Conservation (phyloP, 2,888 invertebrate genomes). For the Herminia tarsipennalis region DNA sequence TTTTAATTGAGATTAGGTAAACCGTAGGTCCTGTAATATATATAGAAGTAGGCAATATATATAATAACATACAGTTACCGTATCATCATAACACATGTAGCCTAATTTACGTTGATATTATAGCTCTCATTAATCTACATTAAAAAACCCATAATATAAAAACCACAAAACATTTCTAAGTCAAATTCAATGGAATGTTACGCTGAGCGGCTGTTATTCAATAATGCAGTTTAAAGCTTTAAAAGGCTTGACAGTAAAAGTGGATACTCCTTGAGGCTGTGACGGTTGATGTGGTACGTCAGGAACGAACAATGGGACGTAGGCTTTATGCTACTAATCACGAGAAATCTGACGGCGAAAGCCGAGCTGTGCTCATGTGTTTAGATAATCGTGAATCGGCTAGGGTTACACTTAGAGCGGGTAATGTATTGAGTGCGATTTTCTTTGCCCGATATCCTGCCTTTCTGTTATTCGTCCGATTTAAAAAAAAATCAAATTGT, state of each 20-base stretch:
- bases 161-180: neutral
- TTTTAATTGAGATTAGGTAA: too few relatives aligned
- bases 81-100: too few relatives aligned
- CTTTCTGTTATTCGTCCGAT: too few relatives aligned
- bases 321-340: constrained; percentile 27
- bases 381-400: neutral
- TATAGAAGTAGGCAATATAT: too few relatives aligned
- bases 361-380: constrained; percentile 29
- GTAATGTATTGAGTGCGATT: neutral
- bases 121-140: too few relatives aligned
- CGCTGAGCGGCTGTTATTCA: neutral
- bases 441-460: too few relatives aligned
- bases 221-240: too few relatives aligned
- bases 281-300: neutral
- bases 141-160: too few relatives aligned
- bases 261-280: constrained; percentile 7
- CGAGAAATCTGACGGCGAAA: constrained; percentile 36
- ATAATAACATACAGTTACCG: too few relatives aligned
- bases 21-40: too few relatives aligned
- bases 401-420: neutral
- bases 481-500: too few relatives aligned
- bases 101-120: too few relatives aligned
- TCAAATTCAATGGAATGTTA: neutral
- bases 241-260: constrained; percentile 26
- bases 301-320: constrained; percentile 30